Base-by-base conservation (phyloP, 2,113 vertebrate genomes). In the Apodemus speciosus region DNA sequence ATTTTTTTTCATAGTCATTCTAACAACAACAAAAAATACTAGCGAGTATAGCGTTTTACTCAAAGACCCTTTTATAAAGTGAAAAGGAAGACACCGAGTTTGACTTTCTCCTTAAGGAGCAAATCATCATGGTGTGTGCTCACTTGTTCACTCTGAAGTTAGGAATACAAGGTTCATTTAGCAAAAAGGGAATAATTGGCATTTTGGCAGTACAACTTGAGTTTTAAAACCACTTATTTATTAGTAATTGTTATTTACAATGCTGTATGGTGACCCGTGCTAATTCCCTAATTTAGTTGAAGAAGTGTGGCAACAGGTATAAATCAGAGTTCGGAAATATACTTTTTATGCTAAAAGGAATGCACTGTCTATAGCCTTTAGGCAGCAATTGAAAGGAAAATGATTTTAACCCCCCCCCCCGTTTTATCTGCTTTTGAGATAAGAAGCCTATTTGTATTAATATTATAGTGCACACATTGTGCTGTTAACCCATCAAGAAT, bases 341-440 rank as follows among this genome's bases (percentile, higher is more conserved):
- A 73, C 53, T 90, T 90, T 80, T 40, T 85, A 43, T 62, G 30
- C 75, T 77, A n/a, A 88, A 53, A 75, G 93, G 21, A 94, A 53
- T 83, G 15, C 25, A 40, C 6, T 49, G n/a, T 83, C 51, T 88
- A 25, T 81, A 90, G 90, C 10, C 49, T 92, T 90, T 96, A 93
- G 46, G 49, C 89, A 88, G 23, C 53, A 95, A 81, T 40, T 90
- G 6, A 95, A 94, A 90, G 85, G 46, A 79, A 92, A 94, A 88
- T 91, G 9, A 27, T 76, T 90, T 89, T 27, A 77, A 62, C 25
- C 60, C 85, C 23, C 58, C 25, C 60, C 85, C 23, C 58, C 86
- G 3, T 79, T 77, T 81, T 71, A 92, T 72, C 46, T 93, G 8
- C 30, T 16, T 89, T 11, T 90, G 43, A 90, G 64, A 80, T 89